Evolutionary conservation across 1,140 invertebrate species (phyloP).

Genomic region (Bombus confusus): DNA sequence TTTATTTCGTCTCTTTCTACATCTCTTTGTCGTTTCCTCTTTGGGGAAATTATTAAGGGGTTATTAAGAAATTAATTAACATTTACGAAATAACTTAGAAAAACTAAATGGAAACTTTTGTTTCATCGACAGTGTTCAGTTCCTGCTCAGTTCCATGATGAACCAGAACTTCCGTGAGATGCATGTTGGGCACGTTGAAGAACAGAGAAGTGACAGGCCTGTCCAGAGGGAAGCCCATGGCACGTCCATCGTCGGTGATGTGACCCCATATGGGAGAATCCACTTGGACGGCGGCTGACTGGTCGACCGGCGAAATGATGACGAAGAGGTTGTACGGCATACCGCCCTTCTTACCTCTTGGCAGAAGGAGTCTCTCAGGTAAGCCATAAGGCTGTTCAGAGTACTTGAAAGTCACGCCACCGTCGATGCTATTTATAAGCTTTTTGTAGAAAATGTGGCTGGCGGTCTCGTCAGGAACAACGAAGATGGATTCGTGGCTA

Average conservation of each 20-base stretch:
- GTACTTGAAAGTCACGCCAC: conserved; percentile 74
- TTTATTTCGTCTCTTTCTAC: conserved; percentile 31
- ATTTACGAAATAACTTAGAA: conserved; percentile 4
- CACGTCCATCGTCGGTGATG: conserved; percentile 65
- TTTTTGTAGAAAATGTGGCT: conserved; percentile 76
- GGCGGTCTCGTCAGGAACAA: conserved; percentile 68
- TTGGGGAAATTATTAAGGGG: background rate
- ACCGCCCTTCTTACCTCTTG: conserved; percentile 85
- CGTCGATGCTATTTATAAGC: conserved; percentile 77
- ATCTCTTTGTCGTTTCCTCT: background rate
- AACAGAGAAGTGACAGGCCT: conserved; percentile 82
- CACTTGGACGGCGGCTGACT: conserved; percentile 39
- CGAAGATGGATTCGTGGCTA: conserved; percentile 78
- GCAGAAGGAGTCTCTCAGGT: conserved; percentile 85
- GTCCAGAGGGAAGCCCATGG: conserved; percentile 83
- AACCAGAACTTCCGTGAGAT: conserved; percentile 84
- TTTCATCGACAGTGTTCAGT: conserved; percentile 69
- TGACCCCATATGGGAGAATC: conserved; percentile 66
- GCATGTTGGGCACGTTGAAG: conserved; percentile 84
- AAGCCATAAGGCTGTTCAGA: conserved; percentile 81
- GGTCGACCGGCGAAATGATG: conserved; percentile 82
- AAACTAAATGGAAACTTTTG: conserved; percentile 58
- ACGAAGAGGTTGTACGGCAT: conserved; percentile 85
- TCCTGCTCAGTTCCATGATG: conserved; percentile 81
- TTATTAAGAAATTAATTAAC: background rate